These are phyloP conservation scores for Silurus aristotelis DNA, from an alignment of 2,797 vertebrate species.

Conservation along the genomic window DNA sequence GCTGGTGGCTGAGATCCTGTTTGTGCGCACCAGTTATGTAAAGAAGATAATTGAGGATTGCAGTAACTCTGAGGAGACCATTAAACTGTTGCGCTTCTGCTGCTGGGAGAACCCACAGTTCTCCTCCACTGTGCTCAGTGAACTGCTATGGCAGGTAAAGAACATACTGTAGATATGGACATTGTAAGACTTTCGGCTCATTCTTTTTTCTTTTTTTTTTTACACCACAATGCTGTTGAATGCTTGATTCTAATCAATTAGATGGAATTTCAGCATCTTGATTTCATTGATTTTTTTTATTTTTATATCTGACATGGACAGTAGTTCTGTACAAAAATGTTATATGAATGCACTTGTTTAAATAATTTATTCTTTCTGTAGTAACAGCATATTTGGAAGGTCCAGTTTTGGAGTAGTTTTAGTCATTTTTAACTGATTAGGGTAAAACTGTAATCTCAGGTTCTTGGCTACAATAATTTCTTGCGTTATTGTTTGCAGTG, in stretches of 20 bases:
- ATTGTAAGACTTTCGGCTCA: no score
- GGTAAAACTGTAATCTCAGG: neutral
- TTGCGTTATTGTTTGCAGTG: neutral
- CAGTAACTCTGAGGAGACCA: constrained; percentile 98
- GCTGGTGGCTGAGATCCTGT: constrained; percentile 95
- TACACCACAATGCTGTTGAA: neutral
- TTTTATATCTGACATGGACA: neutral
- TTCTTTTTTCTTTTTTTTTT: no score
- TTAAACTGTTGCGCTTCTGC: constrained; percentile 97
- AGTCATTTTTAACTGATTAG: neutral
- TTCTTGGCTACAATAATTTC: neutral
- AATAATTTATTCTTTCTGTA: neutral
- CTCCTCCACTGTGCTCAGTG: constrained; percentile 97
- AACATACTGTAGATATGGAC: neutral
- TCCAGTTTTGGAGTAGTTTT: neutral
- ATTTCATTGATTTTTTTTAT: neutral
- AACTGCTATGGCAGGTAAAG: constrained; percentile 97
- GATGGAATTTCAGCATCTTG: no score
- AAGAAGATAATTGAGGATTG: constrained; percentile 99
- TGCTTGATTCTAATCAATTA: neutral
- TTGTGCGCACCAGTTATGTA: constrained; percentile 98
- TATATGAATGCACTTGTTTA: neutral
- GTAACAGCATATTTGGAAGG: neutral
- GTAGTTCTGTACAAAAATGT: neutral
- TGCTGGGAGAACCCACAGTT: constrained; percentile 99